Conservation (phyloP, 2,797 vertebrate genomes). For the Parambassis ranga region DNA sequence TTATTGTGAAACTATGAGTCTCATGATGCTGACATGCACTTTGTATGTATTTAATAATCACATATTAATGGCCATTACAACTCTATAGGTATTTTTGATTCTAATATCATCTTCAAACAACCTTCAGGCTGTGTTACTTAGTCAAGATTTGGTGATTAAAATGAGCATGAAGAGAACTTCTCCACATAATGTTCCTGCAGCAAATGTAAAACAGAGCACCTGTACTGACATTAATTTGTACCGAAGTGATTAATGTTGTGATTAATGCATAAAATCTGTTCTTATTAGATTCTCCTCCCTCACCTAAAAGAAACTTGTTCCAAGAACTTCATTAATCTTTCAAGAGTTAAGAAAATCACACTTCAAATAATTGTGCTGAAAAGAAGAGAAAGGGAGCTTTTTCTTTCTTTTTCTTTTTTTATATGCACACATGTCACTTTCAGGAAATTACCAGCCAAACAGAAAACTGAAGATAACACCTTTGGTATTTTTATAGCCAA, state of each 20-base stretch:
- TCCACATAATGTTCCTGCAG: not conserved
- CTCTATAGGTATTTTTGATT: too few relatives aligned
- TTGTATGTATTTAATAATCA: too few relatives aligned
- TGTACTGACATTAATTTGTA: conserved; percentile 33
- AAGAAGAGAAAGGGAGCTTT: not conserved
- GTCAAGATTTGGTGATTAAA: not conserved
- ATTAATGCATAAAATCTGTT: conserved; percentile 47
- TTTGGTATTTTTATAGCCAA: not conserved
- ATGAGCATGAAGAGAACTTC: not conserved
- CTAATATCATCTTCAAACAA: not conserved
- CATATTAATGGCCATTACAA: too few relatives aligned
- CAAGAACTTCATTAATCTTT: conserved; percentile 62
- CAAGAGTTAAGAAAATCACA: conserved; percentile 32
- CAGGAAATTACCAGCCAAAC: not conserved
- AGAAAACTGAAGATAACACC: too few relatives aligned
- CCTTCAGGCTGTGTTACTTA: too few relatives aligned
- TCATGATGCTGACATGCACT: too few relatives aligned
- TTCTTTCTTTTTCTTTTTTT: too few relatives aligned
- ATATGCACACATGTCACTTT: not conserved
- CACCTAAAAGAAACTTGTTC: conserved; percentile 43
- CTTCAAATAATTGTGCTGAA: conserved; percentile 19
- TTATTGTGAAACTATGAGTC: too few relatives aligned
- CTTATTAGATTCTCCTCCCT: conserved; percentile 44
- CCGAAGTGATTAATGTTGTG: conserved; percentile 52
- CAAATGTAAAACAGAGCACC: not conserved